These are phyloP conservation scores for Drosophila multiciliata DNA, from an alignment of 2,888 invertebrate genomes.

Conservation along the genomic window DNA sequence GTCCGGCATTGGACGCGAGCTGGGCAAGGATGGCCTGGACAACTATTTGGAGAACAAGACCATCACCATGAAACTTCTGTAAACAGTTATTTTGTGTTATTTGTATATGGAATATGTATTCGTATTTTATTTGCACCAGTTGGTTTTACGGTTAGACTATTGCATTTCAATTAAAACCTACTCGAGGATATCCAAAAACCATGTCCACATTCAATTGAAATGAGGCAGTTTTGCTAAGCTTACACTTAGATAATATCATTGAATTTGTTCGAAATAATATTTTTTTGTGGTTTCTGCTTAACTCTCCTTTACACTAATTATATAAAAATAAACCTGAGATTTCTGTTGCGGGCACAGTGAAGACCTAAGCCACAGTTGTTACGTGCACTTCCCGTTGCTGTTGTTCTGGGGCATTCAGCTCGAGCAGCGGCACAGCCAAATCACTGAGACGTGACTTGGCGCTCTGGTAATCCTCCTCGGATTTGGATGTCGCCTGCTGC, in stretches of 20 bases:
- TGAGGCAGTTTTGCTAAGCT: constrained; percentile 64
- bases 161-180: constrained; percentile 41
- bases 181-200: constrained; percentile 25
- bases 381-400: constrained; percentile 19
- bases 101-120: constrained; percentile 33
- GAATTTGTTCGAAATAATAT: constrained; percentile 29
- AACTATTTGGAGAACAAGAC: constrained; percentile 93
- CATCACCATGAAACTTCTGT: constrained; percentile 87
- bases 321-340: constrained; percentile 79
- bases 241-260: constrained; percentile 53
- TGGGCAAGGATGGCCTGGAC: constrained; percentile 91
- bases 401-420: constrained; percentile 32
- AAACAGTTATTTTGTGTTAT: constrained; percentile 20
- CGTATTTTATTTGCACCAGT: constrained; percentile 58
- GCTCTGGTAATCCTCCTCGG: constrained; percentile 82
- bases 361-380: constrained; percentile 45
- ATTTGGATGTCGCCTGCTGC: constrained; percentile 59
- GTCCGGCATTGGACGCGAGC: constrained; percentile 94
- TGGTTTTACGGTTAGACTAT: constrained; percentile 49
- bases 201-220: constrained; percentile 27
- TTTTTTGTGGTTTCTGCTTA: not conserved
- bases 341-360: constrained; percentile 22
- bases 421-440: constrained; percentile 71
- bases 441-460: constrained; percentile 82
- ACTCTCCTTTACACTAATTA: not conserved